These are phyloP conservation scores for Drosophila suboccidentalis DNA, from an alignment of 2,888 invertebrate species.

Conservation along the genomic window DNA sequence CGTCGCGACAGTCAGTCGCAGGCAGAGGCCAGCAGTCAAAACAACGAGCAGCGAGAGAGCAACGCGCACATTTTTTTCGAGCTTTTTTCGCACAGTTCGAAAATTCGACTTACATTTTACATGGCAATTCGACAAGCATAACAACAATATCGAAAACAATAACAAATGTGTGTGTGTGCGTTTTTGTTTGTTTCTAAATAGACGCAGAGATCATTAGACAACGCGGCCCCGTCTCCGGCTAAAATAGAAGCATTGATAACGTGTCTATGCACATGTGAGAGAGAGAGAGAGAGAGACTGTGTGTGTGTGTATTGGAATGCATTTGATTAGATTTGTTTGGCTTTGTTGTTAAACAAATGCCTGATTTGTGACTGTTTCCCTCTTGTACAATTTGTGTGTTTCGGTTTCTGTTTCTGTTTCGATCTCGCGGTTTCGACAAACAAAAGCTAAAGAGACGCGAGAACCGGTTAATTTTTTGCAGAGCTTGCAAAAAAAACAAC, in stretches of 20 bases:
- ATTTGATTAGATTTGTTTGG: slow-evolving; percentile 71
- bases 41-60: slow-evolving; percentile 52
- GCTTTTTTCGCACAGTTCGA: slow-evolving; percentile 40
- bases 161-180: slow-evolving; percentile 28
- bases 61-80: slow-evolving; percentile 39
- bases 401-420: slow-evolving; percentile 27
- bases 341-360: slow-evolving; percentile 62
- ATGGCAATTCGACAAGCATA: slow-evolving; percentile 48
- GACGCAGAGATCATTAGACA: slow-evolving; percentile 52
- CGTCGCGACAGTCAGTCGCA: slow-evolving; percentile 65
- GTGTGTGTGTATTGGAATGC: slow-evolving; percentile 55
- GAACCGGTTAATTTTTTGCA: slow-evolving; percentile 72
- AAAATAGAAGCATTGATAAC: slow-evolving; percentile 50
- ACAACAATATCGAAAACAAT: slow-evolving; percentile 19
- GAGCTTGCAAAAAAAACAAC: slow-evolving; percentile 49
- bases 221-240: slow-evolving; percentile 45
- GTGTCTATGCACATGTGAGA: slow-evolving; percentile 19
- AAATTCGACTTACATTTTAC: slow-evolving; percentile 40
- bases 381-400: slow-evolving; percentile 17
- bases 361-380: slow-evolving; percentile 36
- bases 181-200: slow-evolving; percentile 42
- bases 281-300: slow-evolving; percentile 9
- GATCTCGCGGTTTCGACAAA: slow-evolving; percentile 44
- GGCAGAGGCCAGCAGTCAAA: slow-evolving; percentile 70
- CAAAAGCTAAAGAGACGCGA: slow-evolving; percentile 52